Base-by-base conservation (phyloP, 2,113 vertebrate species). In the Otis tarda region DNA sequence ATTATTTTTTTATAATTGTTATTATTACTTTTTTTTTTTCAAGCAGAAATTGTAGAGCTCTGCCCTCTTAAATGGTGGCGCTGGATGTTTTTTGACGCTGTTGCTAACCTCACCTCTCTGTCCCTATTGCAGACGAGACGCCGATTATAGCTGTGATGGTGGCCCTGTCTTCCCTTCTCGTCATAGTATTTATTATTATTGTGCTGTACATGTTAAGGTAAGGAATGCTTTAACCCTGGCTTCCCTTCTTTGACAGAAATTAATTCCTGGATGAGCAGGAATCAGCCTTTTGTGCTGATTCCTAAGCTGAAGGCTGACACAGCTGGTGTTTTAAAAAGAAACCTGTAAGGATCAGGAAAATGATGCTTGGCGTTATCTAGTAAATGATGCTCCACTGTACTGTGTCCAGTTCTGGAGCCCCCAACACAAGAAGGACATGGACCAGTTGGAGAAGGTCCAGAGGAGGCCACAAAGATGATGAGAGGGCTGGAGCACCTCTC, bases 181-280 rank as follows among this genome's bases (percentile, higher is more conserved):
- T 99, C 95, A 99, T 99, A 93, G 98, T 99, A 97, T 99, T 99
- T 98, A 99, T 99, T 98, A 99, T 99, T 98, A 99, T 99, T 94
- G 98, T 99, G 97, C 98, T 99, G 64, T 99, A 99, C 98, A 99
- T 99, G 99, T 98, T 99, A 98, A 99, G 99, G 99, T 99, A 93
- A 98, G 99, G 90, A 28, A 7, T 37, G 33, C 43, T 87, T 57
- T 31, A 3, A 1, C 19, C 52, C 43, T 63, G 70, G 43, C 6
- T 71, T 70, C 27, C 30, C 67, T 93, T 75, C 3, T 47, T 61
- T 52, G 86, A 9, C 43, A 93, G 52, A 70, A 64, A 59, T 61
- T 60, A 35, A 43, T 83, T 79, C 52, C 61, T 57, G 56, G 79
- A 23, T 49, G 41, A 64, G 12, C 14, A 71, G 53, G 55, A 89